Percentiles rank a stretch among this genome's conserved stretches.
phyloP scores from a whole-genome alignment of 2,797 vertebrate species.

The Oreochromis mossambicus region DNA sequence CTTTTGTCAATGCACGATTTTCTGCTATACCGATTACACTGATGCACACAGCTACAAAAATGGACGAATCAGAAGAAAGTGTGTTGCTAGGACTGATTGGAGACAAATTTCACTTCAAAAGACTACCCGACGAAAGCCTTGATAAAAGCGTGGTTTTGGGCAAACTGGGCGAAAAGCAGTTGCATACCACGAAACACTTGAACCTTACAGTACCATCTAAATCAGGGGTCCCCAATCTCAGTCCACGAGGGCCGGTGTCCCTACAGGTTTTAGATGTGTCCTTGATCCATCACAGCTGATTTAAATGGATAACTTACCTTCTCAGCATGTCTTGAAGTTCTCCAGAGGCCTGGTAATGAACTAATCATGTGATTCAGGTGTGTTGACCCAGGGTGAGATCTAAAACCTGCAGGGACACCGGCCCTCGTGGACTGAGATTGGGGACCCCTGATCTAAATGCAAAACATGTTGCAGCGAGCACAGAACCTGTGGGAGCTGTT shows the following conservation, averaged over 20 bases:
- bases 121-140: accelerated
- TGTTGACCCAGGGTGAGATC: too few species aligned
- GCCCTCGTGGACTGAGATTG: too few species aligned
- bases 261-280: too few species aligned
- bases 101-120: neutral
- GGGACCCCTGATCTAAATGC: neutral
- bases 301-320: too few species aligned
- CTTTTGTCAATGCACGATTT: neutral
- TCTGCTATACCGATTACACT: neutral
- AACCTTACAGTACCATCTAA: neutral
- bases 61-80: neutral
- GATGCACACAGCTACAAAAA: neutral
- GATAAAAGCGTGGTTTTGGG: neutral
- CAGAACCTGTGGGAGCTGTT: neutral
- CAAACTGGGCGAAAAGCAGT: neutral
- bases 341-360: too few species aligned
- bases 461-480: neutral
- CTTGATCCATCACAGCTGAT: too few species aligned
- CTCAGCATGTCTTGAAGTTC: too few species aligned
- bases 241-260: too few species aligned
- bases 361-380: too few species aligned
- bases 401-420: too few species aligned
- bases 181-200: neutral
- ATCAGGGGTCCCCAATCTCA: too few species aligned
- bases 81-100: neutral